Evolutionary conservation across 2,113 vertebrate genomes (phyloP).

Genomic region (Notechis scutatus): DNA sequence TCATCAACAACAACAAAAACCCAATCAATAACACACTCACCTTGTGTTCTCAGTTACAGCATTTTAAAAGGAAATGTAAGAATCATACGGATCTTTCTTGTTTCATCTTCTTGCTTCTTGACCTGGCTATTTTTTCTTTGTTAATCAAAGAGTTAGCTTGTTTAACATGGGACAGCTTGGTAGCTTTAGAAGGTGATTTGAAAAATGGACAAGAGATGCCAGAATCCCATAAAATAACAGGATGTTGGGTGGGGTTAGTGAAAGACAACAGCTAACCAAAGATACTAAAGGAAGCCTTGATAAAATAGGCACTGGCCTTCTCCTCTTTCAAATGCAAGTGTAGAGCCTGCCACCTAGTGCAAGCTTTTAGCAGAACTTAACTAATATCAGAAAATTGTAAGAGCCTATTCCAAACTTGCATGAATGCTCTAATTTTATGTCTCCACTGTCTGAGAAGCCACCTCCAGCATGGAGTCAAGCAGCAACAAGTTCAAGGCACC

Average conservation of each 20-base stretch:
- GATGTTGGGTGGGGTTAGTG: background rate
- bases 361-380: constrained; percentile 8
- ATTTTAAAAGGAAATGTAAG: background rate
- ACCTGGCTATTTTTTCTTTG: background rate
- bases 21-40: background rate
- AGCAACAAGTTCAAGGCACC: background rate
- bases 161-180: background rate
- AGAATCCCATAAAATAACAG: background rate
- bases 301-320: background rate
- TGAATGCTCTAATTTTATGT: background rate
- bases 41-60: background rate
- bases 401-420: constrained; percentile 8
- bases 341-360: constrained; percentile 64
- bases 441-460: background rate
- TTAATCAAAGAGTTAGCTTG: background rate
- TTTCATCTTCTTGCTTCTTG: background rate
- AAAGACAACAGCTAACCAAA: background rate
- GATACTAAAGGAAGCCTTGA: background rate
- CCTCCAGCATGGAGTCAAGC: background rate
- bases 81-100: background rate
- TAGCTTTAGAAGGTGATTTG: background rate
- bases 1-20: background rate
- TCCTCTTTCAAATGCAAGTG: constrained; percentile 44
- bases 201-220: background rate
- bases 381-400: background rate